Conservation (phyloP, 2,797 vertebrate genomes). For the Clarias fuscus region DNA sequence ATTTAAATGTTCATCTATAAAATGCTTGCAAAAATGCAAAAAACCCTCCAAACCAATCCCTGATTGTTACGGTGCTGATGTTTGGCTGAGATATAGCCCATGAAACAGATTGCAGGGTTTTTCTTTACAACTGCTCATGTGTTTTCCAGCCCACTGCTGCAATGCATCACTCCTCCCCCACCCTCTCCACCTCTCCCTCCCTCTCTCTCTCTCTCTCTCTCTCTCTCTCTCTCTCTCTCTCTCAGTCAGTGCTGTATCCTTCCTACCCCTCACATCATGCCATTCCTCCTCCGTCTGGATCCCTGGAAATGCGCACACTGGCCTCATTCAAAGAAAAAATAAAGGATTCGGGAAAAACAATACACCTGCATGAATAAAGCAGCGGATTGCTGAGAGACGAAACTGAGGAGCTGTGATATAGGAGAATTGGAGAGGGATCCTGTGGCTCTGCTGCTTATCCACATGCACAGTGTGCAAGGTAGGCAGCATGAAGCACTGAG, state of each 20-base stretch:
- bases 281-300: slow-evolving; percentile 11
- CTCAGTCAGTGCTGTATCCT: slow-evolving; percentile 50
- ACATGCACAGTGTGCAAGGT: slow-evolving; percentile 32
- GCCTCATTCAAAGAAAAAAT: neutral
- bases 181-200: slow-evolving; percentile 47
- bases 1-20: neutral
- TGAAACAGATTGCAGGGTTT: neutral
- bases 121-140: slow-evolving; percentile 20
- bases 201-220: slow-evolving; percentile 6
- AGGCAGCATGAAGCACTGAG: slow-evolving; percentile 24
- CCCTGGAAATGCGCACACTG: neutral
- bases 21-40: too few relatives aligned
- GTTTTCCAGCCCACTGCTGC: slow-evolving; percentile 57
- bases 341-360: neutral
- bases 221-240: slow-evolving; percentile 10
- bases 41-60: too few relatives aligned
- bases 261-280: slow-evolving; percentile 46
- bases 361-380: neutral
- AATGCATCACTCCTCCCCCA: slow-evolving; percentile 62
- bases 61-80: neutral
- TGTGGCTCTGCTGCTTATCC: slow-evolving; percentile 9
- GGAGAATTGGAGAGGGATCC: neutral
- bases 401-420: neutral
- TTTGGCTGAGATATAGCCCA: neutral
- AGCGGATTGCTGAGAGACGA: neutral